Evolutionary conservation across 2,113 vertebrate species (phyloP).

Genomic region (Rhea americana): DNA sequence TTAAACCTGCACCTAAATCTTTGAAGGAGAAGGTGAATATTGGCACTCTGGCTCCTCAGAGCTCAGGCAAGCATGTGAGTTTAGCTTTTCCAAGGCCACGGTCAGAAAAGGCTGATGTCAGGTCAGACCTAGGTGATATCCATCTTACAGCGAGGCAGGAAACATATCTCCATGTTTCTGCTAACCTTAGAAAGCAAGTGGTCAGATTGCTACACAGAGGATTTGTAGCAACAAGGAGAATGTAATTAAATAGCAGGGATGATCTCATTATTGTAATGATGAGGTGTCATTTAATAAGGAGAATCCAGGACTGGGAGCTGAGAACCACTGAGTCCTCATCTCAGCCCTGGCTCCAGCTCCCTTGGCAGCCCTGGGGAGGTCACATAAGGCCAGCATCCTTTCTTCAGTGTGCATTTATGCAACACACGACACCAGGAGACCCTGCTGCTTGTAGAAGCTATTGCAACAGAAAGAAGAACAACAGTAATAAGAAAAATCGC

Average conservation of each 20-base stretch:
- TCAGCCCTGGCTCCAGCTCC: background rate
- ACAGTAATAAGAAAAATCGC: background rate
- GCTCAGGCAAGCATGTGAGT: background rate
- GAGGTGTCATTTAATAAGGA: slow-evolving; percentile 51
- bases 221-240: slow-evolving; percentile 60
- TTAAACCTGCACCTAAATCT: background rate
- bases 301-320: slow-evolving; percentile 24
- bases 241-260: slow-evolving; percentile 56
- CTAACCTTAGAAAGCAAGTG: slow-evolving; percentile 64
- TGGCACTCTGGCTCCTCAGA: background rate
- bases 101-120: slow-evolving; percentile 43
- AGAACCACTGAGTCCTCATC: background rate
- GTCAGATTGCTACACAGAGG: slow-evolving; percentile 48
- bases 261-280: slow-evolving; percentile 63
- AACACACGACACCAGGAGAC: background rate
- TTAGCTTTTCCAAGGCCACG: background rate
- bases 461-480: background rate
- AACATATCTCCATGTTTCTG: background rate
- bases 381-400: background rate
- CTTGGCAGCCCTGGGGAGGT: background rate
- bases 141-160: background rate
- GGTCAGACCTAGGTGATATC: background rate
- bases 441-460: background rate
- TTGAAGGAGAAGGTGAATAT: background rate
- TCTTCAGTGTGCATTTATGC: background rate